A percentile compares a stretch with the other conserved stretches of the same genome.
phyloP scores from a whole-genome alignment of 1,140 invertebrate genomes.

The Drosophila navojoa region DNA sequence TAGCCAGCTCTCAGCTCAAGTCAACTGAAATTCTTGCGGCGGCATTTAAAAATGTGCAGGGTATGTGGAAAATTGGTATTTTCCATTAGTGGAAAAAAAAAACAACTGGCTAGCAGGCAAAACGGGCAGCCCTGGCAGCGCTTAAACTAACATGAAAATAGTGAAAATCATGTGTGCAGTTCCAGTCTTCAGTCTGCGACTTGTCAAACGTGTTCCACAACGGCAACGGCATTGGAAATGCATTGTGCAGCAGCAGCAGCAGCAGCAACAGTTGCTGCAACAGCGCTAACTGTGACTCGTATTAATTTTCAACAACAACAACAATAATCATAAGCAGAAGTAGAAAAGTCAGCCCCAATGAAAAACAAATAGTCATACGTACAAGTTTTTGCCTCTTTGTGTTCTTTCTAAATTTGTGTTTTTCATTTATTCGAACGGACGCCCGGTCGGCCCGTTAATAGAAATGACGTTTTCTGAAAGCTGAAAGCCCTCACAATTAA shows the following conservation, averaged over 20 bases:
- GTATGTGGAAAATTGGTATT: constrained; percentile 60
- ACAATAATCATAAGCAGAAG: background rate
- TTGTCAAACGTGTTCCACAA: constrained; percentile 78
- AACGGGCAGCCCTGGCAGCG: constrained; percentile 3
- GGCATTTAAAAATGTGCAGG: background rate
- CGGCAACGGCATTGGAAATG: constrained; percentile 80
- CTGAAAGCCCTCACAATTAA: constrained; percentile 47
- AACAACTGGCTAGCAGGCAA: constrained; percentile 17
- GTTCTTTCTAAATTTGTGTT: background rate
- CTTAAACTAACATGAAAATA: constrained; percentile 73
- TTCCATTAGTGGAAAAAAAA: constrained; percentile 60
- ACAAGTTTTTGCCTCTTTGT: constrained; percentile 19
- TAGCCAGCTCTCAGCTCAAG: no score
- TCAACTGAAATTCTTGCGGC: no score
- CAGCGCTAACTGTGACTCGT: constrained; percentile 71
- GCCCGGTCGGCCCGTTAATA: constrained; percentile 19
- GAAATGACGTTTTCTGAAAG: constrained; percentile 35
- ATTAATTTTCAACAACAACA: constrained; percentile 66
- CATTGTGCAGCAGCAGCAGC: constrained; percentile 57
- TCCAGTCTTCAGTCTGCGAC: constrained; percentile 57
- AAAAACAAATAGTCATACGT: constrained; percentile 59
- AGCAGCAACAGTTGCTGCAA: constrained; percentile 27
- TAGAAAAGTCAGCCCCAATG: constrained; percentile 31
- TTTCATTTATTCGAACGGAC: background rate
- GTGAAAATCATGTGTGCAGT: constrained; percentile 75